Evolutionary conservation across 2,888 invertebrate species (phyloP).

Genomic region (Limnephilus marmoratus): DNA sequence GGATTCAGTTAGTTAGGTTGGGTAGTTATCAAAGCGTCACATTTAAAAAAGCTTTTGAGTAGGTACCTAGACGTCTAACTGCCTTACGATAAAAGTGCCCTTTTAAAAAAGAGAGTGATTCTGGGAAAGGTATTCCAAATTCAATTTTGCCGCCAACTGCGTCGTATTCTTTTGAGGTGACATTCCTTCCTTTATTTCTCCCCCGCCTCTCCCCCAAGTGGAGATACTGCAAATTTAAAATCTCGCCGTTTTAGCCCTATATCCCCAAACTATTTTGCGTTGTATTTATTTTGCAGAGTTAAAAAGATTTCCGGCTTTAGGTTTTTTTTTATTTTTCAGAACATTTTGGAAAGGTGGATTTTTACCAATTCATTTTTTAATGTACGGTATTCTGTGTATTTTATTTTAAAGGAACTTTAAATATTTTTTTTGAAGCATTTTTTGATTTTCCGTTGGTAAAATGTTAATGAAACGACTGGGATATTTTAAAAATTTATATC

Average conservation of each 20-base stretch:
- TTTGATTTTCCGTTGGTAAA: not conserved
- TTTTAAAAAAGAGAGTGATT: conserved; percentile 62
- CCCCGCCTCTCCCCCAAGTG: not conserved
- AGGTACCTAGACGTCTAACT: conserved; percentile 52
- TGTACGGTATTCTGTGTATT: not conserved
- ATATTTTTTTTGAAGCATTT: too few relatives aligned
- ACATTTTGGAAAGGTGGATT: not conserved
- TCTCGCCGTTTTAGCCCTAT: not conserved
- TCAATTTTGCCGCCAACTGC: conserved; percentile 64
- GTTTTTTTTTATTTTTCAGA: not conserved
- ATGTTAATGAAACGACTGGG: not conserved
- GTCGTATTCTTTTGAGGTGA: conserved; percentile 59
- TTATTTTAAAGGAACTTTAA: not conserved
- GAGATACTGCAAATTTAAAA: conserved; percentile 34
- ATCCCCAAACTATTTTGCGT: not conserved
- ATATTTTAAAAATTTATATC: too few relatives aligned
- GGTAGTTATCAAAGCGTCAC: conserved; percentile 61
- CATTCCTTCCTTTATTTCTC: conserved; percentile 9
- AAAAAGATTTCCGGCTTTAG: not conserved
- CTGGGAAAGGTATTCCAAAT: conserved; percentile 60
- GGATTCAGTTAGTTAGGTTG: conserved; percentile 61
- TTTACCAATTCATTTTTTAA: not conserved
- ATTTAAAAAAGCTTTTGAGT: conserved; percentile 55
- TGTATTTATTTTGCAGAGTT: not conserved
- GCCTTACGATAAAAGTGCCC: conserved; percentile 57